Conservation (phyloP, 2,888 invertebrate genomes). For the Lycia hirtaria region DNA sequence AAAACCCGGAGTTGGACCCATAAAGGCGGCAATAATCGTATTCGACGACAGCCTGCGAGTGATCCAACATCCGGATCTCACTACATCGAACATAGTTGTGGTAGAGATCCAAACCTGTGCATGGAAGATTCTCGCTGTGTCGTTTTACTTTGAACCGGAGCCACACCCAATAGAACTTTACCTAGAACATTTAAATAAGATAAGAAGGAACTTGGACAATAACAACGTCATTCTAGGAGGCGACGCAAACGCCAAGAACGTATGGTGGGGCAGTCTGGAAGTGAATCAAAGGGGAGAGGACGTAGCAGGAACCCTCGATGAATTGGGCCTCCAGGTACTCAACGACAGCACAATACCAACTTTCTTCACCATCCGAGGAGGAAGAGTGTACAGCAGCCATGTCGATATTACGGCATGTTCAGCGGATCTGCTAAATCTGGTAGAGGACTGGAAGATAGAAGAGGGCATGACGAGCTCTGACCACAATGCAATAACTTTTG, state of each 20-base stretch:
- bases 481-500: constrained; percentile 34
- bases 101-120: neutral
- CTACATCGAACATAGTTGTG: neutral
- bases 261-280: neutral
- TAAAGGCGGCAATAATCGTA: neutral
- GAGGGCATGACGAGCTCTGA: constrained; percentile 35
- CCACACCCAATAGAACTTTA: neutral
- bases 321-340: no score
- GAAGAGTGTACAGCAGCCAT: constrained; percentile 25
- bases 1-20: neutral
- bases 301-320: constrained; percentile 12
- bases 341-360: no score
- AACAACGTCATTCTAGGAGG: constrained; percentile 3
- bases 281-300: constrained; percentile 25
- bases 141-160: neutral
- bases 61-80: neutral
- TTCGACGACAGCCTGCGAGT: neutral
- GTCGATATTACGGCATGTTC: constrained; percentile 36
- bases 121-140: neutral
- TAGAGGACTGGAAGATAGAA: constrained; percentile 34
- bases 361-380: constrained; percentile 36
- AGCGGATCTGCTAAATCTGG: constrained; percentile 9
- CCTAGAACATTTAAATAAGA: neutral
- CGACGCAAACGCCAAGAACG: neutral
- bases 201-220: neutral